These are phyloP conservation scores for Lepus americanus DNA, from an alignment of 2,113 vertebrate species.

Conservation along the genomic window DNA sequence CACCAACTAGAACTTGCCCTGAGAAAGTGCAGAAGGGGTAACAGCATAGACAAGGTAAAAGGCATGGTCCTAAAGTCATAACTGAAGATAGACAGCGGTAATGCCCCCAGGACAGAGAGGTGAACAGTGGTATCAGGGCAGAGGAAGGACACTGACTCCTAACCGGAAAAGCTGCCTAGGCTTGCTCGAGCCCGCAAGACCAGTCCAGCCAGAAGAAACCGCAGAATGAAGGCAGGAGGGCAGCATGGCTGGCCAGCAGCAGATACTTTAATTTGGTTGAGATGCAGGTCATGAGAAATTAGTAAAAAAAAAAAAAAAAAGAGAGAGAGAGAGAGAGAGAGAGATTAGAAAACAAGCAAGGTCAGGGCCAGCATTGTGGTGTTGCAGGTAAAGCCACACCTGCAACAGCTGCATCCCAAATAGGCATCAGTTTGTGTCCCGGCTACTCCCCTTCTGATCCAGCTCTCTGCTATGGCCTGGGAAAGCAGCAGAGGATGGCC, in stretches of 20 bases:
- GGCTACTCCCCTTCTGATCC: no score
- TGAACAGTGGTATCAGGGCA: neutral
- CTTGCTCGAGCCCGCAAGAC: neutral
- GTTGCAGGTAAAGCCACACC: no score
- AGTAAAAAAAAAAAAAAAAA: neutral
- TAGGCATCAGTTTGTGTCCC: no score
- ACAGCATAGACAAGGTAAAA: neutral
- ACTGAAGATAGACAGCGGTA: neutral
- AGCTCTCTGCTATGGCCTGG: no score
- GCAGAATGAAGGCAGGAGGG: neutral
- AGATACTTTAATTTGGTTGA: neutral
- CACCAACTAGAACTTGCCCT: neutral
- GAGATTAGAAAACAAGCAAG: neutral
- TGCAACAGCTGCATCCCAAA: no score
- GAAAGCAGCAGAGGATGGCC: no score
- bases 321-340: neutral
- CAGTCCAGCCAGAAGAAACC: neutral
- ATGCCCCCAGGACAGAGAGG: neutral
- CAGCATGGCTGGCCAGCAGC: neutral
- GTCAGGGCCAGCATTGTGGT: no score
- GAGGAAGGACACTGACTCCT: neutral
- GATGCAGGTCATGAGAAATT: neutral
- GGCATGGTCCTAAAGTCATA: neutral
- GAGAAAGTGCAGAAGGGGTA: neutral
- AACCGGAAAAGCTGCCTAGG: neutral